These are phyloP conservation scores for Scaptomyza pallida DNA, from an alignment of 1,140 invertebrate species.

Conservation along the genomic window DNA sequence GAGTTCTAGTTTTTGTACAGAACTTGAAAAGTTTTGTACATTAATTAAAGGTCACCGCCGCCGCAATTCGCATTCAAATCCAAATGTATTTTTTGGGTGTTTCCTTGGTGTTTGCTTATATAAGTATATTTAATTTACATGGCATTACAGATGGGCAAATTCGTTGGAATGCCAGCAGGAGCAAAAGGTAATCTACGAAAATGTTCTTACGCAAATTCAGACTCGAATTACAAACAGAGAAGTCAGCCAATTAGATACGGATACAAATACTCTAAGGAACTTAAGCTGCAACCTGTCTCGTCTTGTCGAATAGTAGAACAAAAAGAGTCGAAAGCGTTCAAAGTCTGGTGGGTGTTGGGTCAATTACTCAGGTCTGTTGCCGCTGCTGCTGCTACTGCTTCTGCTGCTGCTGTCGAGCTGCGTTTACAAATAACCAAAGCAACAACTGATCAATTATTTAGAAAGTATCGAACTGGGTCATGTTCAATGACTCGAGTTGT, in stretches of 20 bases:
- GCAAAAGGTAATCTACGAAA: conserved; percentile 21
- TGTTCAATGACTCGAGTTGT: conserved; percentile 60
- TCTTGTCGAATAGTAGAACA: conserved; percentile 8
- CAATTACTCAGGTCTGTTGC: conserved; percentile 22
- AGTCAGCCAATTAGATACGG: conserved; percentile 30
- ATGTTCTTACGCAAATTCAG: conserved; percentile 29
- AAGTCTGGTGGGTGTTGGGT: not conserved
- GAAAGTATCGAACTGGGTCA: conserved; percentile 75
- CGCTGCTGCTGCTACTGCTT: too few species aligned
- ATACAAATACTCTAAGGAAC: conserved; percentile 20
- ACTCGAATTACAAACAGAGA: conserved; percentile 11
- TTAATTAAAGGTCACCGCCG: not conserved
- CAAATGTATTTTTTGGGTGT: conserved; percentile 1
- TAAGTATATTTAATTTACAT: conserved; percentile 10
- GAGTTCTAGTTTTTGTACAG: conserved; percentile 2
- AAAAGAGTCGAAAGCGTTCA: not conserved
- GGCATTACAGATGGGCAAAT: conserved; percentile 1
- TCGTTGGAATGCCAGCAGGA: conserved; percentile 1
- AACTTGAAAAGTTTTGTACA: conserved; percentile 10
- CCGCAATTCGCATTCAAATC: not conserved
- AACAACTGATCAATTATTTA: conserved; percentile 79
- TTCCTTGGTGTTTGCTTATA: not conserved
- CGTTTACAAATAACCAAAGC: conserved; percentile 39
- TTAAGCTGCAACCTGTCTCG: conserved; percentile 1
- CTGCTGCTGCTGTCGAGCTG: conserved; percentile 21